phyloP scores from a whole-genome alignment of 2,113 vertebrate genomes.

The Equus przewalskii region DNA sequence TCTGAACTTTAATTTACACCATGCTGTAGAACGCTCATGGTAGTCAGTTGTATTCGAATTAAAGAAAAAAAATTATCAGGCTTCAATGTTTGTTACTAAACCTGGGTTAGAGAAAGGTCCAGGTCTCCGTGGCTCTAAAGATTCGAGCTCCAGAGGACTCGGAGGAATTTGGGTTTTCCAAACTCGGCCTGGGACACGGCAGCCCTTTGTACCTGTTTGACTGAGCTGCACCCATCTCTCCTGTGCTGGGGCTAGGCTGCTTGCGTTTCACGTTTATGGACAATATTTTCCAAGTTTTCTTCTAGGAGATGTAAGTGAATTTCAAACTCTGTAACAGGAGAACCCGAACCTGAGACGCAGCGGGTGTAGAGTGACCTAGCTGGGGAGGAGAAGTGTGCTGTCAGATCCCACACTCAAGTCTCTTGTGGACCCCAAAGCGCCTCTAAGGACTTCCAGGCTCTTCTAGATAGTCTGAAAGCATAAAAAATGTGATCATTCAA shows the following conservation, averaged over 20 bases:
- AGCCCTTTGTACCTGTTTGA: no score
- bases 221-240: accelerated
- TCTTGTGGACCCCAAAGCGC: background rate
- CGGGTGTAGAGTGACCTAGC: background rate
- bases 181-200: background rate
- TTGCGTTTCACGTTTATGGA: background rate
- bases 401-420: background rate
- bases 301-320: background rate
- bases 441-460: background rate
- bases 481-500: background rate
- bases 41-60: background rate
- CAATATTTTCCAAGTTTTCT: background rate
- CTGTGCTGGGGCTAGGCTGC: no score
- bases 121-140: background rate
- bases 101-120: background rate
- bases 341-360: background rate
- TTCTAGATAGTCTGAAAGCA: background rate
- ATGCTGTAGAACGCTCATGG: background rate
- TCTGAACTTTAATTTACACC: background rate
- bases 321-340: background rate
- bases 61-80: background rate
- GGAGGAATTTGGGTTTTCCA: background rate
- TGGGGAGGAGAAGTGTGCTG: background rate
- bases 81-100: background rate
- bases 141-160: background rate